Evolutionary conservation across 2,797 vertebrate genomes (phyloP).

Genomic region (Silurus aristotelis): DNA sequence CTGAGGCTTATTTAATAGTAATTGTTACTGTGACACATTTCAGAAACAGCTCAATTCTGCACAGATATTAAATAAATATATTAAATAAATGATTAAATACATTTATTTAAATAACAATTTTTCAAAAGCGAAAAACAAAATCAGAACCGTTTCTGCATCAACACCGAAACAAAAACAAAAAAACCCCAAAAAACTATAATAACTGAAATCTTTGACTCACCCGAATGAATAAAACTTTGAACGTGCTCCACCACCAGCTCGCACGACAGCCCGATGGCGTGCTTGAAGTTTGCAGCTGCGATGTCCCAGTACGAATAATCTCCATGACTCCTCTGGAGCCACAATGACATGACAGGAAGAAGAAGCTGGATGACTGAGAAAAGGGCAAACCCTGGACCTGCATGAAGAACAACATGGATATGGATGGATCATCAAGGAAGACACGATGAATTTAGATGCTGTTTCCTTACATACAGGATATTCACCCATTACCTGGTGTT

Average conservation of each 20-base stretch:
- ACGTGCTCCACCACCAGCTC: constrained; percentile 97
- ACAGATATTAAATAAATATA: too few relatives aligned
- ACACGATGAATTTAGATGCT: not conserved
- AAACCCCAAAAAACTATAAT: too few relatives aligned
- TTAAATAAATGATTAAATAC: too few relatives aligned
- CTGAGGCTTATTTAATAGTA: too few relatives aligned
- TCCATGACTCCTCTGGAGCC: constrained; percentile 91
- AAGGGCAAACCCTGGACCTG: constrained; percentile 94
- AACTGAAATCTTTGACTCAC: constrained; percentile 62
- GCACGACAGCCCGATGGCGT: constrained; percentile 94
- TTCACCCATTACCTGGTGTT: constrained; percentile 77
- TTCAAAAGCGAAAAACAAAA: too few relatives aligned
- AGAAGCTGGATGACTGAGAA: constrained; percentile 94
- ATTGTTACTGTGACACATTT: too few relatives aligned
- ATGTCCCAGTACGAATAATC: constrained; percentile 95
- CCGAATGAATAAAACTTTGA: constrained; percentile 92
- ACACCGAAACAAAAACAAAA: too few relatives aligned
- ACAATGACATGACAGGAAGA: constrained; percentile 93
- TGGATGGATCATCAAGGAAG: not conserved
- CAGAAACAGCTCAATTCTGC: too few relatives aligned
- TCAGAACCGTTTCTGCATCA: too few relatives aligned
- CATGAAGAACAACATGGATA: not conserved
- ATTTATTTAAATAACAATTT: too few relatives aligned
- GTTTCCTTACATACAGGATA: not conserved
- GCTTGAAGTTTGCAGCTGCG: constrained; percentile 95